Percentiles rank a stretch among this genome's conserved stretches.
Conservation (phyloP, 2,113 vertebrate genomes). For the Rissa tridactyla region DNA sequence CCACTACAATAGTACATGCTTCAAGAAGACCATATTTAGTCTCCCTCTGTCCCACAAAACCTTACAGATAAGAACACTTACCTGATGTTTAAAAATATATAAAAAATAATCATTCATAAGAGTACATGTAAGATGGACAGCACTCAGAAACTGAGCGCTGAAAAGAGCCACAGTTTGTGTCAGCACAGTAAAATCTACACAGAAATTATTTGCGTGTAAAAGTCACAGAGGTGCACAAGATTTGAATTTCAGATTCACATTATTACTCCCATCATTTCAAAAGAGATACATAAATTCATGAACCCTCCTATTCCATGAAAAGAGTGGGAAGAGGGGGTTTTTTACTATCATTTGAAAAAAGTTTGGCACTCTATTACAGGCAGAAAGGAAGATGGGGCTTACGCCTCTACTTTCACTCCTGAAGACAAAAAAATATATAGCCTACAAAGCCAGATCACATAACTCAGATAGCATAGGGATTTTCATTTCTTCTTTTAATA, state of each 20-base stretch:
- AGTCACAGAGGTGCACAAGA: not conserved
- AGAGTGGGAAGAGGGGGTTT: not conserved
- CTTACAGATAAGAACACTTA: not conserved
- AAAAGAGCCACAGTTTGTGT: not conserved
- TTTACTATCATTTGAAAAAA: not conserved
- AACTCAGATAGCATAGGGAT: not conserved
- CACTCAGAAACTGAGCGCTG: not conserved
- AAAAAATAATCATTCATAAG: not conserved
- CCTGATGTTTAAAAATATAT: not conserved
- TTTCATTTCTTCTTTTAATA: not conserved
- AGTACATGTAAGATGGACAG: not conserved
- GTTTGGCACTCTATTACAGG: not conserved
- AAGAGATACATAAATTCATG: not conserved
- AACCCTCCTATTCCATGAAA: not conserved
- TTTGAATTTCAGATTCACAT: not conserved
- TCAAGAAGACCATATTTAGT: not conserved
- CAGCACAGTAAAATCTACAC: not conserved
- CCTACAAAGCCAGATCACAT: not conserved
- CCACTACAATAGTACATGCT: not conserved
- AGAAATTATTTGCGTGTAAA: not conserved
- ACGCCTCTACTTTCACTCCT: not conserved
- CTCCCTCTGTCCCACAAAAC: not conserved
- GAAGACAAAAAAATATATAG: not conserved
- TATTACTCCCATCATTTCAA: not conserved
- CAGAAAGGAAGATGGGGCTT: not conserved